These are phyloP conservation scores for Malurus elegans DNA, from an alignment of 2,113 vertebrate genomes.

Conservation along the genomic window DNA sequence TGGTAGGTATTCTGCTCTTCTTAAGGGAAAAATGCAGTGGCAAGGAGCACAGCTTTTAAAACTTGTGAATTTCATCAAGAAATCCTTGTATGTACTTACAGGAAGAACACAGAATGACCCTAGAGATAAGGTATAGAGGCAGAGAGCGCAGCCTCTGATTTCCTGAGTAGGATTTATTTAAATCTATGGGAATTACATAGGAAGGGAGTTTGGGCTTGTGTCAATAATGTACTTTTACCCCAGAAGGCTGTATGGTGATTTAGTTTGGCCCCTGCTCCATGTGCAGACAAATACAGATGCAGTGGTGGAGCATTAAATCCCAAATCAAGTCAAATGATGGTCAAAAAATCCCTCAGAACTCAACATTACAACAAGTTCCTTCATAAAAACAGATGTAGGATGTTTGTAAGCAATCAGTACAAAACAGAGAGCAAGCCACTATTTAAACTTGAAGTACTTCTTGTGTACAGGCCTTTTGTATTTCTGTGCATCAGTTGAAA, in stretches of 20 bases:
- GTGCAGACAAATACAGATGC: background rate
- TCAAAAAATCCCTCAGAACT: background rate
- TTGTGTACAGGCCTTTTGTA: background rate
- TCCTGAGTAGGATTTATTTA: background rate
- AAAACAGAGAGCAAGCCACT: background rate
- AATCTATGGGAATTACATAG: background rate
- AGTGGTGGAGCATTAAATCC: background rate
- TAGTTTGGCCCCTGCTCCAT: background rate
- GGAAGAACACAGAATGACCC: background rate
- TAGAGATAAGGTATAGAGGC: background rate
- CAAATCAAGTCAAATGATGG: background rate
- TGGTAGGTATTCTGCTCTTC: slow-evolving; percentile 22
- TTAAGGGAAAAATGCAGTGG: background rate
- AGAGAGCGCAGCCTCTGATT: background rate
- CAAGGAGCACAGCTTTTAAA: background rate
- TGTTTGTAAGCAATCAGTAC: background rate
- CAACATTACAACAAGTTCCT: background rate
- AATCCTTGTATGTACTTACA: background rate
- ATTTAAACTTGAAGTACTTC: background rate
- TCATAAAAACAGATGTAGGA: background rate
- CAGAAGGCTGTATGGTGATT: background rate
- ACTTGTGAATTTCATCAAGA: background rate
- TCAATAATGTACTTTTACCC: background rate
- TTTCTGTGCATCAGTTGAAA: background rate
- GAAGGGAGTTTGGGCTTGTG: background rate